Percentiles rank a stretch among this genome's conserved stretches.
Evolutionary conservation across 2,797 vertebrate species (phyloP).

Genomic region (Eospalax fontanierii): DNA sequence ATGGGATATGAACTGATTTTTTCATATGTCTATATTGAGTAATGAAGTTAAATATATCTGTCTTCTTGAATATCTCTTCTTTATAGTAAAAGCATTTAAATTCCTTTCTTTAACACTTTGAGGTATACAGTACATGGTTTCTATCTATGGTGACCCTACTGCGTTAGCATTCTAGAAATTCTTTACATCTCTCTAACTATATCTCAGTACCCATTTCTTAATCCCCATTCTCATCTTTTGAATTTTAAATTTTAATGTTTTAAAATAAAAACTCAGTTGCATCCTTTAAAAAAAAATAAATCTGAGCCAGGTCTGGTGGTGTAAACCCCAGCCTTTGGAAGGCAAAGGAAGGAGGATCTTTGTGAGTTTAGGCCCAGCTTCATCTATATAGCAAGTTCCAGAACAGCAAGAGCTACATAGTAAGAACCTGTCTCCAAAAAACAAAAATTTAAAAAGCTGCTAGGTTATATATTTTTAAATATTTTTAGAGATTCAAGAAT

Average conservation of each 20-base stretch:
- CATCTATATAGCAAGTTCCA: no score
- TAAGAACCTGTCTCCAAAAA: no score
- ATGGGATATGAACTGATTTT: not conserved
- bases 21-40: not conserved
- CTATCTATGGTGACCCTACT: not conserved
- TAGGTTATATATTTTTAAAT: no score
- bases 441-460: no score
- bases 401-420: no score
- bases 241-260: not conserved
- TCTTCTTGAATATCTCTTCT: not conserved
- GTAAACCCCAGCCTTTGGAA: no score
- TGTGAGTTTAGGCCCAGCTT: no score
- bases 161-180: not conserved
- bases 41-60: not conserved
- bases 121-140: not conserved
- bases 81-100: not conserved
- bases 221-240: not conserved
- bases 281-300: no score
- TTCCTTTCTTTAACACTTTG: not conserved
- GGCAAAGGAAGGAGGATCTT: no score
- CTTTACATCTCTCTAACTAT: not conserved
- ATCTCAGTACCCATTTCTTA: not conserved
- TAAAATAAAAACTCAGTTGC: no score
- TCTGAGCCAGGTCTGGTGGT: no score
- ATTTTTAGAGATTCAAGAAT: no score